A percentile compares a stretch with the other conserved stretches of the same genome.
Conservation (phyloP, 2,888 invertebrate genomes). For the Periphyllus acericola region DNA sequence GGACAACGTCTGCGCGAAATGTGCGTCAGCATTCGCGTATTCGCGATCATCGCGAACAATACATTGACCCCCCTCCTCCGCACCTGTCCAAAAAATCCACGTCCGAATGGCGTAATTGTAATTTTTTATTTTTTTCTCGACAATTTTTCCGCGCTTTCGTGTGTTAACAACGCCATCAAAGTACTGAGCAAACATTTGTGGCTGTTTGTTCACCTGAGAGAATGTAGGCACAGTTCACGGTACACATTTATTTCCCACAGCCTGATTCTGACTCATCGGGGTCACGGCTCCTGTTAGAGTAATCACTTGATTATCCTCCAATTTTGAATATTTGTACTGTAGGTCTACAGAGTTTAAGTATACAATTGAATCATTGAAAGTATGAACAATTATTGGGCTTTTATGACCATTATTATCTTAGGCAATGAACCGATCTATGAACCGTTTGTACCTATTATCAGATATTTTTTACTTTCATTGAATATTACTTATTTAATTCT, state of each 20-base stretch:
- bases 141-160: too few relatives aligned
- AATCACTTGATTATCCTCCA: not conserved
- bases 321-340: not conserved
- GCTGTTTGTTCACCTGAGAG: too few relatives aligned
- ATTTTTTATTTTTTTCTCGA: too few relatives aligned
- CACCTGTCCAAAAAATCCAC: too few relatives aligned
- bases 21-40: too few relatives aligned
- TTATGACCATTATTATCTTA: not conserved
- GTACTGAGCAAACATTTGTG: too few relatives aligned
- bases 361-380: not conserved
- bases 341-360: not conserved
- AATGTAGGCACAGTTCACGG: too few relatives aligned
- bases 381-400: not conserved
- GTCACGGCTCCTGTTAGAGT: not conserved
- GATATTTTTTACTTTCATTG: not conserved
- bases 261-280: not conserved
- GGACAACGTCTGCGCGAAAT: too few relatives aligned
- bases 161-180: too few relatives aligned
- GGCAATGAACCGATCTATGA: not conserved
- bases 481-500: not conserved
- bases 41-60: too few relatives aligned
- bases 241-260: not conserved
- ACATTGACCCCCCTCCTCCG: too few relatives aligned
- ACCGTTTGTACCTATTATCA: not conserved
- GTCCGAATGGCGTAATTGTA: too few relatives aligned